Base-by-base conservation (phyloP, 1,140 invertebrate genomes). In the Sipha flava region DNA sequence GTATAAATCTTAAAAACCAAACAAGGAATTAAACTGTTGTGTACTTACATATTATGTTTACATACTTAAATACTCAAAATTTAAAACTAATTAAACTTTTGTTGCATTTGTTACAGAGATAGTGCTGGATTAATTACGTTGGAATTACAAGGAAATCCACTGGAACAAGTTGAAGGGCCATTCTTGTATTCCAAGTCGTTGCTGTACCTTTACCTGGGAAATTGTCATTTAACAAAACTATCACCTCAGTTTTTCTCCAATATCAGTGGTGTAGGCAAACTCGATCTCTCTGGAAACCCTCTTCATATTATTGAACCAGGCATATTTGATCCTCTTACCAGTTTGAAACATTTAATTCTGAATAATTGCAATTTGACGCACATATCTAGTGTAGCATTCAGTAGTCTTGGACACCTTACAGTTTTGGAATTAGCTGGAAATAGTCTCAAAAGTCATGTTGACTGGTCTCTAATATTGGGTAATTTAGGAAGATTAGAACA, bases 211-310 rank as follows among this genome's bases (percentile, higher is more conserved):
- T 91, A 92, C 83, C 86, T 92, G 75, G 91, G 89, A 83, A 88
- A 86, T 45, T 92, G 90, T 83, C 88, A 88, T 26, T 85, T 92
- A 45, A 85, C 86, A 5, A 84, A 84, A 31, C 86, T 92, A 70
- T 90, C 89, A 81, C 82, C 87, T 12, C 85, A 88, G 59, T 92
- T 92, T 84, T 92, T 92, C 84, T 86, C 88, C 79, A 91, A 91
- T 81, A 87, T 90, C 26, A 90, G 89, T 0, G 87, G 90, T 26
- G 84, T 92, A 43, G 90, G 88, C 40, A 90, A 88, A 26, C 85
- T 92, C 2, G 90, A 92, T 83, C 84, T 92, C 9, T 92, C 91
- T n/a, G 85, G 89, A 62, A 92, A 92, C 85, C 90, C 91, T 6
- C 85, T 92, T 0, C 84, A 85, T 54, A 85, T 83, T 10, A 86